A percentile compares a stretch with the other conserved stretches of the same genome.
Evolutionary conservation across 2,888 invertebrate species (phyloP).

Genomic region (Scotopteryx bipunctaria): DNA sequence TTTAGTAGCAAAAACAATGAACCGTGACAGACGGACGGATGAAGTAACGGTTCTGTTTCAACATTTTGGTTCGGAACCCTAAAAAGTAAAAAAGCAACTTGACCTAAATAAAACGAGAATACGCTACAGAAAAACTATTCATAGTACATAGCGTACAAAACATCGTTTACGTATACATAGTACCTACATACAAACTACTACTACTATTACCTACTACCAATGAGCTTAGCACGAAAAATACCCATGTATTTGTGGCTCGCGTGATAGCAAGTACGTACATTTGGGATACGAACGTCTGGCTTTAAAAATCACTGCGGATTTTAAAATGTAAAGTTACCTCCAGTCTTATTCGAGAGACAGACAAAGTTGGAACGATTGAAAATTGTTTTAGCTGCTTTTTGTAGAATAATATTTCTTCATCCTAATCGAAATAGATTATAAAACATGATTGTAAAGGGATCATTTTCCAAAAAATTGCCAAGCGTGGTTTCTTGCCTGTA

Average conservation of each 20-base stretch:
- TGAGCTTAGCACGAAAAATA: constrained; percentile 13
- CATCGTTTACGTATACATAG: no score
- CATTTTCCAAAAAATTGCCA: no score
- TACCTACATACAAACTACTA: neutral
- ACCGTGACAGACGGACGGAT: no score
- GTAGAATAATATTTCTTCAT: no score
- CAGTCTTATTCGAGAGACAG: neutral
- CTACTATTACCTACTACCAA: neutral
- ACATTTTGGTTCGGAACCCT: no score
- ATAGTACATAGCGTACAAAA: neutral
- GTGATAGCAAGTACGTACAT: constrained; percentile 13
- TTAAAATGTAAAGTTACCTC: neutral
- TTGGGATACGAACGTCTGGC: neutral
- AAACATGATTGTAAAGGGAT: no score
- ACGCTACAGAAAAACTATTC: constrained; percentile 39
- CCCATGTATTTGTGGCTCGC: constrained; percentile 47
- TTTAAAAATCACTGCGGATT: constrained; percentile 6
- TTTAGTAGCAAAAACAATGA: no score
- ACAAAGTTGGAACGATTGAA: constrained; percentile 4
- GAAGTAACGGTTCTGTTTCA: no score
- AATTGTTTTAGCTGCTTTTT: neutral
- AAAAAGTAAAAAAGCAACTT: constrained; percentile 44
- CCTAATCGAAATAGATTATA: no score
- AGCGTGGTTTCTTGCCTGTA: no score
- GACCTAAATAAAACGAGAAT: constrained; percentile 47